A percentile compares a stretch with the other conserved stretches of the same genome.
Evolutionary conservation across 92 coral and sea anemone species (phyloP).

Genomic region (Zoanthus sociatus): DNA sequence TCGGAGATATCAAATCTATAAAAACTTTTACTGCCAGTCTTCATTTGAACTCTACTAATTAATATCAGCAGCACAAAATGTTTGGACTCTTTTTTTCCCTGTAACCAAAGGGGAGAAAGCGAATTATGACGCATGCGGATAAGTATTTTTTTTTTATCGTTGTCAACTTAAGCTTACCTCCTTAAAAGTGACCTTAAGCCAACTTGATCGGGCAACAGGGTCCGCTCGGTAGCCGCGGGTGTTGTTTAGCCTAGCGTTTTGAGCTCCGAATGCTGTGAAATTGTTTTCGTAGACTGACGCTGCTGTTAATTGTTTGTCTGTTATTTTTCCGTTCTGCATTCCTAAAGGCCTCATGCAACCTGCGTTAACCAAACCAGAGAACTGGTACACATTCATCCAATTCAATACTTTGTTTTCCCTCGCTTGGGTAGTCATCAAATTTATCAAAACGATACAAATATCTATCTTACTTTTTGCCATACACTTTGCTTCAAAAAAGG

Average conservation of each 20-base stretch:
- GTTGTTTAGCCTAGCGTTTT: constrained; percentile 69
- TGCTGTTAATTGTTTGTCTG: constrained; percentile 62
- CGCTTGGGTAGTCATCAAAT: not conserved
- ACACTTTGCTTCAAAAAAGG: too few species aligned
- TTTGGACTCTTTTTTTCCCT: too few species aligned
- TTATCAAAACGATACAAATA: too few species aligned
- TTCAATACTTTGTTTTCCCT: not conserved
- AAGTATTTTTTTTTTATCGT: too few species aligned
- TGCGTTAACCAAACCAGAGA: constrained; percentile 13
- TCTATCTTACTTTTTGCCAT: too few species aligned
- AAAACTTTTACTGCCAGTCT: too few species aligned
- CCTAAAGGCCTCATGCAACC: constrained; percentile 85
- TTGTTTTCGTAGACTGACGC: constrained; percentile 65
- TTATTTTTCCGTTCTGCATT: constrained; percentile 65
- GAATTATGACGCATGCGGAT: too few species aligned
- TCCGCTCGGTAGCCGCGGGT: constrained; percentile 81
- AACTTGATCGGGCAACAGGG: constrained; percentile 39
- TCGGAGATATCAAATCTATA: too few species aligned
- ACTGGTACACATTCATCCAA: not conserved
- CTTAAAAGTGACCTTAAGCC: constrained; percentile 28
- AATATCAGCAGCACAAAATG: too few species aligned
- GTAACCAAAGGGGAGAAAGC: not conserved
- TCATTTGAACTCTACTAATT: too few species aligned
- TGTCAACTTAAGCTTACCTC: not conserved
- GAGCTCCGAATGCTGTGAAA: constrained; percentile 59